A percentile compares a stretch with the other conserved stretches of the same genome.
Evolutionary conservation across 2,888 invertebrate species (phyloP).

Genomic region (Euproctis similis): DNA sequence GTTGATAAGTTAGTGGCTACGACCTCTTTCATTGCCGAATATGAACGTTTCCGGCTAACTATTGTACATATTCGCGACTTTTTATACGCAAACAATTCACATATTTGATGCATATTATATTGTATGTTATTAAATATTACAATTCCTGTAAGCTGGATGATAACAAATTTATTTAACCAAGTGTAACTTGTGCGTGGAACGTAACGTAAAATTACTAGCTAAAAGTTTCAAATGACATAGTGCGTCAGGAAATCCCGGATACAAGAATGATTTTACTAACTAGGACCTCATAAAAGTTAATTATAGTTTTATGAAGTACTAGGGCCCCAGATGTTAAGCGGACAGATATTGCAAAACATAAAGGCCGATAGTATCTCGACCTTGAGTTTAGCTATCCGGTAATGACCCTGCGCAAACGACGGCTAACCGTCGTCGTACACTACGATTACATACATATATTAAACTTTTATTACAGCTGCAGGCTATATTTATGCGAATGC

Average conservation of each 20-base stretch:
- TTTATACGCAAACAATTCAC: constrained; percentile 19
- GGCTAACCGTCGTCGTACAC: constrained; percentile 34
- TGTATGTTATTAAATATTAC: too few species aligned
- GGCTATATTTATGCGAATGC: constrained; percentile 3
- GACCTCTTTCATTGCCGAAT: constrained; percentile 56
- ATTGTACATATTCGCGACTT: constrained; percentile 31
- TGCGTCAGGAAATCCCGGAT: too few species aligned
- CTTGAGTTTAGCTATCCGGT: constrained; percentile 50
- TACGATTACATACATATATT: constrained; percentile 30
- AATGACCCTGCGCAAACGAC: constrained; percentile 52
- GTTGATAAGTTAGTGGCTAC: constrained; percentile 53
- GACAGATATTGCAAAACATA: constrained; percentile 28
- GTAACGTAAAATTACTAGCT: too few species aligned
- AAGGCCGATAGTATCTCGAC: constrained; percentile 41
- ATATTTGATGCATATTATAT: too few species aligned
- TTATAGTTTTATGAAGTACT: too few species aligned
- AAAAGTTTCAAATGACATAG: too few species aligned
- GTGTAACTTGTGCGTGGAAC: too few species aligned
- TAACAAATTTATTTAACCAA: too few species aligned
- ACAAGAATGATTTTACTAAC: too few species aligned
- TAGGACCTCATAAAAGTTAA: too few species aligned
- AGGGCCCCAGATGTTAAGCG: constrained; percentile 28
- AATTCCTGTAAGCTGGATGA: too few species aligned
- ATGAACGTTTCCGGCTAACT: constrained; percentile 52
- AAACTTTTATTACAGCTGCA: constrained; percentile 15